Evolutionary conservation across 2,888 invertebrate genomes (phyloP), one percentile per base, ranked within the genome.

Genomic region (Cloeon dipterum): DNA sequence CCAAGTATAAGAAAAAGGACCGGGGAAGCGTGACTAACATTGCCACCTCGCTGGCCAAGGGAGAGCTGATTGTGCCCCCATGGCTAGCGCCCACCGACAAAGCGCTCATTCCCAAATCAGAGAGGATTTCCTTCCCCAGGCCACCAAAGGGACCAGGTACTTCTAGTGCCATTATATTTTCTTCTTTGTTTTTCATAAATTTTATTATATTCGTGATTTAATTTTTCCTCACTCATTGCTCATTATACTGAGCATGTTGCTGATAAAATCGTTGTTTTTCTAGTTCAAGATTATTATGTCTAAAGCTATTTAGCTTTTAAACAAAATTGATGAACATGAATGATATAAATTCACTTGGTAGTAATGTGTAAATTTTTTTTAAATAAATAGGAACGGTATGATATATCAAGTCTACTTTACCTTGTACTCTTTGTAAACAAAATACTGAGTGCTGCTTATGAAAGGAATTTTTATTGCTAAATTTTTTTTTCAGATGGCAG

Each of bases 71-170:
- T 16, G 63, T 65, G 40, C 70, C 71, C 35, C 72, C 71, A 41
- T 82, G 79, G 79, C 63, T 82, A 40, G 61, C 68, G 44, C 65
- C 78, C 40, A 78, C 78, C 41, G 73, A 75, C 44, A 68, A 69
- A 43, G 71, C 71, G 49, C 68, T 72, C 59, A 68, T 85, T 61
- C 86, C 86, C 44, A 68, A 68, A 58, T 82, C 83, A 25, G 71
- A 71, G 46, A 71, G 74, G 52, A 71, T 79, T 46, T 79, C 78
- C 49, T 89, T 83, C 61, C 88, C 88, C 38, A 79, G 82, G 57
- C 88, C 88, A 44, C 86, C 86, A 34, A 85, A 83, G 58, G 86
- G 78, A 41, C 76, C 79, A 42, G 81, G 74, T 74, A 49, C n/a
- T n/a, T n/a, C n/a, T n/a, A n/a, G n/a, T n/a, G n/a, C n/a, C n/a